A percentile compares a stretch with the other conserved stretches of the same genome.
Conservation (phyloP, 2,113 vertebrate species). For the Heptranchias perlo region DNA sequence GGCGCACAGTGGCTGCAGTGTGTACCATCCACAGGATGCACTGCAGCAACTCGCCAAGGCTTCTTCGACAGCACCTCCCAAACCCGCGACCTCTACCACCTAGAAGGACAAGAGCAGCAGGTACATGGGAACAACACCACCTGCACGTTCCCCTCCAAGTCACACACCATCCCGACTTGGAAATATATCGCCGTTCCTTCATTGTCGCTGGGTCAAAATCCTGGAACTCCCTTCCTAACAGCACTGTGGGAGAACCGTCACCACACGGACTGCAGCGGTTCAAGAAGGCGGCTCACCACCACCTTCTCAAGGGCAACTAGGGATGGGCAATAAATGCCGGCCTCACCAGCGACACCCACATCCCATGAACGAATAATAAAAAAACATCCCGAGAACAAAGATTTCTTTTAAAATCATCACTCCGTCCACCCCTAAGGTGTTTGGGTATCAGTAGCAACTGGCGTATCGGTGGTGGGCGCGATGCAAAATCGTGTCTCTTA, state of each 20-base stretch:
- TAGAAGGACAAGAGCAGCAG: no score
- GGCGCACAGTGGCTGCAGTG: no score
- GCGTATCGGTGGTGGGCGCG: background rate
- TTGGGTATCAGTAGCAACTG: background rate
- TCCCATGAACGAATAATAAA: no score
- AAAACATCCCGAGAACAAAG: no score
- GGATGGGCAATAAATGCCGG: background rate
- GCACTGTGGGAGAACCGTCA: background rate
- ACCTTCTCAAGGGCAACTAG: background rate
- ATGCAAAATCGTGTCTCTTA: background rate
- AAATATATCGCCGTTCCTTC: background rate
- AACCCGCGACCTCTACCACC: no score
- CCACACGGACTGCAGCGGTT: background rate
- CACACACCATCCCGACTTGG: background rate
- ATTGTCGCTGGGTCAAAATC: background rate
- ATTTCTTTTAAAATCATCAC: no score
- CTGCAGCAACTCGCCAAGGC: no score
- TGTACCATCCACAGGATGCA: no score
- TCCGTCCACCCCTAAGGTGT: background rate
- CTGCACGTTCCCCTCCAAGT: no score
- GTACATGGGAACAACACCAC: no score
- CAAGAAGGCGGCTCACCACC: background rate
- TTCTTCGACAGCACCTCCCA: no score
- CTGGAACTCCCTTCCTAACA: background rate
- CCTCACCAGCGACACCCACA: no score